phyloP scores from a whole-genome alignment of 1,140 invertebrate species.

The Paralvinella palmiformis region DNA sequence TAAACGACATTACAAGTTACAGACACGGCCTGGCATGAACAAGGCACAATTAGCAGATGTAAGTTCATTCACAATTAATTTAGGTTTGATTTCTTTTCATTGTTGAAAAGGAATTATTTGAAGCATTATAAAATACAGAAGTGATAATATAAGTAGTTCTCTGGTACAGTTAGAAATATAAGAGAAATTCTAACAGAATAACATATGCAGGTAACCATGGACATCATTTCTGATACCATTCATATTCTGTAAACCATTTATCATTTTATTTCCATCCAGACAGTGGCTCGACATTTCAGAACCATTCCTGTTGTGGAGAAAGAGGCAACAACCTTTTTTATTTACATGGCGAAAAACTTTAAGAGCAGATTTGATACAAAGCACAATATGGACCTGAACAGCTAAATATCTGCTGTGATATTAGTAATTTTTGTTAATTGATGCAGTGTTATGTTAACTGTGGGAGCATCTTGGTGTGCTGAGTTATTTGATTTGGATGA shows the following conservation, averaged over 20 bases:
- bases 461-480: too few relatives aligned
- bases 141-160: neutral
- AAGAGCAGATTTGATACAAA: slow-evolving; percentile 44
- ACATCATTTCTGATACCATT: neutral
- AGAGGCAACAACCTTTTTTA: slow-evolving; percentile 90
- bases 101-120: neutral
- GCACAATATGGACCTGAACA: too few relatives aligned
- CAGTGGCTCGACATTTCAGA: slow-evolving; percentile 88
- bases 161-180: neutral
- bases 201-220: neutral
- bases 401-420: too few relatives aligned
- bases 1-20: slow-evolving; percentile 87
- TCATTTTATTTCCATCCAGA: slow-evolving; percentile 58
- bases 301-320: slow-evolving; percentile 89
- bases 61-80: slow-evolving; percentile 53
- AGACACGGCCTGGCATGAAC: slow-evolving; percentile 81
- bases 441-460: too few relatives aligned
- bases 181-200: neutral
- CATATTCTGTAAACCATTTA: neutral
- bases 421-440: too few relatives aligned
- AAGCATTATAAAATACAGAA: neutral
- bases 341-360: slow-evolving; percentile 93
- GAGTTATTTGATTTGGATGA: too few relatives aligned
- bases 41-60: slow-evolving; percentile 94
- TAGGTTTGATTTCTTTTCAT: neutral